Evolutionary conservation across 2,888 invertebrate species (phyloP).

Genomic region (Dastarcus helophoroides): DNA sequence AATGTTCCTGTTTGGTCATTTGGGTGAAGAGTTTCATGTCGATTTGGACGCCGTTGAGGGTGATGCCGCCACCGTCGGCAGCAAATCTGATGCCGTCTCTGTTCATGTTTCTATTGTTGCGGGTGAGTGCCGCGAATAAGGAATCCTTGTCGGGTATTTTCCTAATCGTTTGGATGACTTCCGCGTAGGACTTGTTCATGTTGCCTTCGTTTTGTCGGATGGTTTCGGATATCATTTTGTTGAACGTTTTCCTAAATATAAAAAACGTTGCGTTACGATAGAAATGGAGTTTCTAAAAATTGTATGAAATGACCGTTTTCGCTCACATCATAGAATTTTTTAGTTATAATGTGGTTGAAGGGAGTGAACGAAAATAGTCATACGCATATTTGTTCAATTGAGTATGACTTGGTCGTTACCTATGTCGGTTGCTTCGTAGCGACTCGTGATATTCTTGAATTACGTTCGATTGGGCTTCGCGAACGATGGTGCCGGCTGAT

Average conservation of each 20-base stretch:
- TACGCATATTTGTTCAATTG: background rate
- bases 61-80: slow-evolving; percentile 23
- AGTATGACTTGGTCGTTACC: slow-evolving; percentile 16
- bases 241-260: slow-evolving; percentile 44
- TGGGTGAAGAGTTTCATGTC: slow-evolving; percentile 24
- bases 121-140: slow-evolving; percentile 43
- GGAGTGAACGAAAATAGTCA: no score
- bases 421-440: slow-evolving; percentile 43
- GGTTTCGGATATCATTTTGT: slow-evolving; percentile 45
- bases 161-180: slow-evolving; percentile 44
- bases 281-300: background rate
- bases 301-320: no score
- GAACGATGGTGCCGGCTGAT: slow-evolving; percentile 23
- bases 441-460: slow-evolving; percentile 42
- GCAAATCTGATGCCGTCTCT: slow-evolving; percentile 34
- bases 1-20: slow-evolving; percentile 19
- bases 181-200: slow-evolving; percentile 38
- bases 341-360: no score
- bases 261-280: background rate
- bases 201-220: slow-evolving; percentile 38
- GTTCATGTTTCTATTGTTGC: slow-evolving; percentile 44
- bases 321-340: background rate
- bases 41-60: slow-evolving; percentile 23
- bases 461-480: slow-evolving; percentile 43
- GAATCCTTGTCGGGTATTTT: slow-evolving; percentile 45